Evolutionary conservation across 2,888 invertebrate species (phyloP), one percentile per base, ranked within the genome.

Genomic region (Torymus texanus): DNA sequence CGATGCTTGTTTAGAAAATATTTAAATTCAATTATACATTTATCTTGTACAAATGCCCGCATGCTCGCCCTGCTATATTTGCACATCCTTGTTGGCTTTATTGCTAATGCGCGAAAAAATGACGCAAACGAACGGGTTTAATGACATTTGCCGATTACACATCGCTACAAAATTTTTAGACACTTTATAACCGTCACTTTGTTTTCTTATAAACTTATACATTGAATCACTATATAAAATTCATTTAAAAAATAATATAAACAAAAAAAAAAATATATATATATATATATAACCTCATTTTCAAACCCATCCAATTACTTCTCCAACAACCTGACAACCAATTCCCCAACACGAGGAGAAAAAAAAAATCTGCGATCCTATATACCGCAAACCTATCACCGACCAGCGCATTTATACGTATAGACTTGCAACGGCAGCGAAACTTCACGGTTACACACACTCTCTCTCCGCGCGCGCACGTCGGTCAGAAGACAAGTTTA

Each of bases 401-500:
- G 63, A 61, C 63, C 68, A 18, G 41, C 29, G 41, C 12, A 21
- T 14, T 18, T 59, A 29, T 62, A 71, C 24, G 55, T 41, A 58
- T 73, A 58, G 24, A 63, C 70, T 51, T 67, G 68, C 12, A 16
- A 14, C 41, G 56, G n/a, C 18, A 66, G 75, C 61, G 75, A 76
- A 67, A 75, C 68, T 73, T 74, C 58, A 61, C 70, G 75, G 74
- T 41, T 75, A 67, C 61, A 68, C 70, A 75, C 72, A 66, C 67
- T 75, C 76, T 61, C 65, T 78, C 41, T 55, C 58, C 18, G 11
- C 8, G 51, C 41, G 55, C 18, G 65, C 66, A 51, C 41, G 41
- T 13, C 53, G 61, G 41, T 70, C 65, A 70, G 67, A 72, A 59
- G 78, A 73, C 76, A 73, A 65, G 81, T 75, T 78, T 75, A 80